Conservation (phyloP, 2,888 invertebrate genomes). For the Andrena camellia region DNA sequence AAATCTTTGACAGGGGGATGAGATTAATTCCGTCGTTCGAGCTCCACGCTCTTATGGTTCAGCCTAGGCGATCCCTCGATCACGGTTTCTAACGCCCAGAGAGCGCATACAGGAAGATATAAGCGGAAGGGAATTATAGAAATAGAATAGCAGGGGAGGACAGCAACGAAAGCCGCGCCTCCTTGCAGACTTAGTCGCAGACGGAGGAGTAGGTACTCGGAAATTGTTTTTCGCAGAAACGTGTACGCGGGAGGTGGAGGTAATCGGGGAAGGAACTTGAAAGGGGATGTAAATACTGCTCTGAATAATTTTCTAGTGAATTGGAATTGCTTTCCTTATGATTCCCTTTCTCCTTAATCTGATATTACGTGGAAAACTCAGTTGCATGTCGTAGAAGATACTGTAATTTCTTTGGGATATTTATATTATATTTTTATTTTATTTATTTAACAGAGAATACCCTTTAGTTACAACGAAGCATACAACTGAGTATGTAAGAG, state of each 20-base stretch:
- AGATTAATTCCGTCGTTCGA: conserved; percentile 49
- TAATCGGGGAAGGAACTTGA: background rate
- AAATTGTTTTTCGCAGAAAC: conserved; percentile 9
- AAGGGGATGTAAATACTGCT: background rate
- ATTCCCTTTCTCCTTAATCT: background rate
- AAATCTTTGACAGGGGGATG: conserved; percentile 20
- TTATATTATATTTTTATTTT: no score
- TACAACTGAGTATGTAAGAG: no score
- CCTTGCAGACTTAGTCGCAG: conserved; percentile 7
- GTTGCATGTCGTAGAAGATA: no score
- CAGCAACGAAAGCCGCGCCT: background rate
- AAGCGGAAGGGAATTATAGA: background rate
- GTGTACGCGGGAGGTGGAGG: background rate
- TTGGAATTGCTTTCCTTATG: background rate
- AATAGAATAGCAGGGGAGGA: background rate
- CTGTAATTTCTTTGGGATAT: no score
- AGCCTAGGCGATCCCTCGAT: conserved; percentile 17
- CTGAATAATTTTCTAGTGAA: no score
- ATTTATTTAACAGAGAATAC: no score
- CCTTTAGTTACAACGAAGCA: no score
- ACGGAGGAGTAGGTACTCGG: background rate
- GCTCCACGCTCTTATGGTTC: conserved; percentile 29
- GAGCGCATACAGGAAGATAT: background rate
- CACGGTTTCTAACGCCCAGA: conserved; percentile 19
- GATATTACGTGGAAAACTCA: background rate